Percentiles rank a stretch among this genome's conserved stretches.
Conservation (phyloP, 2,797 vertebrate species). For the Leuciscus waleckii region DNA sequence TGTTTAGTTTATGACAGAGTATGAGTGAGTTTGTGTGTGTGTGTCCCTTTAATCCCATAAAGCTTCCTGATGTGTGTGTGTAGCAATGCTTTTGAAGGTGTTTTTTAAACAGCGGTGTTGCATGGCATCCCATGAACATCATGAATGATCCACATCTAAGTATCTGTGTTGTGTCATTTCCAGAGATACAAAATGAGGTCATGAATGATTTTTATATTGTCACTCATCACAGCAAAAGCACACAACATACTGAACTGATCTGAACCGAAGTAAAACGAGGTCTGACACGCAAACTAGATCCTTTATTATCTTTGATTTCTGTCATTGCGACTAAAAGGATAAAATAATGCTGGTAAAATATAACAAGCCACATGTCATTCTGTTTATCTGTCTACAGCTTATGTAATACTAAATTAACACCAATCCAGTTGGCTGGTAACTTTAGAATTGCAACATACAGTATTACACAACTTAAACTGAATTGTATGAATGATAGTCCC, state of each 20-base stretch:
- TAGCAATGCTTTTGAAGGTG: conserved; percentile 40
- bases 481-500: neutral
- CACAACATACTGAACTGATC: conserved; percentile 12
- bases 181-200: conserved; percentile 35
- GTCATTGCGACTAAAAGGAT: neutral
- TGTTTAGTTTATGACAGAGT: conserved; percentile 37
- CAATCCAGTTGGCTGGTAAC: neutral
- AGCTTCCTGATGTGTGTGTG: conserved; percentile 61
- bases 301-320: neutral
- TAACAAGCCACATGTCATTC: neutral
- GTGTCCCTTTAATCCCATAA: conserved; percentile 44
- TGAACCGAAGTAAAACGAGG: neutral
- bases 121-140: conserved; percentile 56
- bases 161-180: conserved; percentile 38
- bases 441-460: neutral
- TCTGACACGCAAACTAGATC: conserved; percentile 14
- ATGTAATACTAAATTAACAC: neutral
- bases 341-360: neutral
- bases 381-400: neutral
- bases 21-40: conserved; percentile 31
- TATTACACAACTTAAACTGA: neutral
- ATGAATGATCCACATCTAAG: conserved; percentile 43
- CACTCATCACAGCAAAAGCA: conserved; percentile 4
- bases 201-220: conserved; percentile 37
- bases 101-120: conserved; percentile 32